phyloP scores from a whole-genome alignment of 2,888 invertebrate genomes.

The Artemia sinica region DNA sequence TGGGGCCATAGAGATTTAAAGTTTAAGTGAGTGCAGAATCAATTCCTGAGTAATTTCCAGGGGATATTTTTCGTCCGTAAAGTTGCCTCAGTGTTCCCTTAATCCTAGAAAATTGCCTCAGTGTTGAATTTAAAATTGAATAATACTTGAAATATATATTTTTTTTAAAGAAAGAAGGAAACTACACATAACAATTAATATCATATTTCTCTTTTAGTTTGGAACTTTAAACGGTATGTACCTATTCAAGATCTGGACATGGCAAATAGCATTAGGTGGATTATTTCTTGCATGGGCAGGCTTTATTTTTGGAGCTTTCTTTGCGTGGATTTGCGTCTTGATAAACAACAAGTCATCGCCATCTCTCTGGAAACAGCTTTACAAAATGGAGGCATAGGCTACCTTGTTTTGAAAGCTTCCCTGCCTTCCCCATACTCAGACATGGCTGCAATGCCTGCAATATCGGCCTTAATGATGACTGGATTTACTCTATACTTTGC shows the following conservation, averaged over 20 bases:
- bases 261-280: slow-evolving; percentile 31
- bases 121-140: no score
- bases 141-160: no score
- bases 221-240: slow-evolving; percentile 35
- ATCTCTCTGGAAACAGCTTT: slow-evolving; percentile 32
- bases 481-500: not conserved
- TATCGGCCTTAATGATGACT: slow-evolving; percentile 26
- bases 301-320: slow-evolving; percentile 33
- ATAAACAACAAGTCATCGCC: slow-evolving; percentile 26
- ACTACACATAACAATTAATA: no score
- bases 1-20: no score
- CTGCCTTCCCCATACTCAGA: slow-evolving; percentile 31
- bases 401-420: slow-evolving; percentile 31
- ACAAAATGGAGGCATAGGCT: slow-evolving; percentile 35
- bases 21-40: no score
- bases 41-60: no score
- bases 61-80: no score
- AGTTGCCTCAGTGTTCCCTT: no score
- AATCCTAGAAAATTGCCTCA: no score
- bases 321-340: slow-evolving; percentile 27
- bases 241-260: slow-evolving; percentile 33
- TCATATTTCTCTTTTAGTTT: slow-evolving; percentile 28
- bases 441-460: slow-evolving; percentile 27
- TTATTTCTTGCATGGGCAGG: slow-evolving; percentile 34
- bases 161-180: no score